Evolutionary conservation across 2,888 invertebrate genomes (phyloP), one percentile per base, ranked within the genome.

Genomic region (Stenolophus ochropezus): DNA sequence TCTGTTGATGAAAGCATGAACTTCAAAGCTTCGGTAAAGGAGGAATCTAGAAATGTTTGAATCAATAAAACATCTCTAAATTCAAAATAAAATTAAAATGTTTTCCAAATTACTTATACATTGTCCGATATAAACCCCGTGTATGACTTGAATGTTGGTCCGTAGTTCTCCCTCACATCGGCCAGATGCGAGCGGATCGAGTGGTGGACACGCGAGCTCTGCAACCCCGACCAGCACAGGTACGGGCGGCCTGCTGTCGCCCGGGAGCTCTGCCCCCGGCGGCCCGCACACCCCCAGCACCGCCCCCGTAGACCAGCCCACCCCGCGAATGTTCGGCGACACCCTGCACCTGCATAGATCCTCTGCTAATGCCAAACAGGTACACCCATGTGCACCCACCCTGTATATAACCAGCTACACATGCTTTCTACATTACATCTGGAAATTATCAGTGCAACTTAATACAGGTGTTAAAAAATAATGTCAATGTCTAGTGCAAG

Each of bases 311-410:
- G 88, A 90, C 49, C 90, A 91, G 83, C 92, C 93, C 69, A 92
- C 93, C 16, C 90, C 93, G 2, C 92, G 94, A 87, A 94, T 94
- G 94, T 94, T 94, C 85, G 94, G 94, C 27, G 94, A 94, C 86
- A 94, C 94, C 1, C 88, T 92, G 81, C 88, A 89, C 85, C 88
- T 90, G 85, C 90, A 90, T 85, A 89, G 91, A 86, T 91, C 91
- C 84, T 90, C 88, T 82, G 89, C 89, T 88, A 90, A 89, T 84
- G 89, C 89, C 87, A 90, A 89, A 86, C 90, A 90, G 89, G 90
- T 90, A 89, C n/a, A n/a, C n/a, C n/a, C n/a, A n/a, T 11, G 11
- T 42, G n/a, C n/a, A n/a, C 33, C 33, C 33, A 42, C 33, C 11
- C 6, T 42, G 33, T 42, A 42, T 42, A 42, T 42, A 11, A 42